Evolutionary conservation across 2,888 invertebrate species (phyloP).

Genomic region (Desoria tigrina): DNA sequence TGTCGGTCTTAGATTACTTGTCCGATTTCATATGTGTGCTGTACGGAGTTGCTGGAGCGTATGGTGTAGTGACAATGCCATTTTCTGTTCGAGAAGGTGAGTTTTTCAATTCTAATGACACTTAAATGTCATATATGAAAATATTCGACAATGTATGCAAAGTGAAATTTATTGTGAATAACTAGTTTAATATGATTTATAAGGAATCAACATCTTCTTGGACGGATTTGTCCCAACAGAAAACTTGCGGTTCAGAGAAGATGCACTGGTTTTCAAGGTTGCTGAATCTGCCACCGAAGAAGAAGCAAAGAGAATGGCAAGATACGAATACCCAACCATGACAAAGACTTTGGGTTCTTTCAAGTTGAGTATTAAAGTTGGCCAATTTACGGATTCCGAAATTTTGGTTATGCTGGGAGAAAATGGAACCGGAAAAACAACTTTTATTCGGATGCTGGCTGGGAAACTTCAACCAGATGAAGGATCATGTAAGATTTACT

Average conservation of each 20-base stretch:
- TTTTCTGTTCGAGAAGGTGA: slow-evolving; percentile 98
- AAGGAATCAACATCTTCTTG: slow-evolving; percentile 95
- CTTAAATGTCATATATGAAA: background rate
- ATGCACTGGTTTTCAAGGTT: slow-evolving; percentile 95
- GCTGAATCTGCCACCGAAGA: slow-evolving; percentile 97
- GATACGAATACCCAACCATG: slow-evolving; percentile 95
- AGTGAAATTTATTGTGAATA: slow-evolving; percentile 6
- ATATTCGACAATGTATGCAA: no score
- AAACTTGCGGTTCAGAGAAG: slow-evolving; percentile 96
- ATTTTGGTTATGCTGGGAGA: slow-evolving; percentile 94
- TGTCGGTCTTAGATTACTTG: slow-evolving; percentile 96
- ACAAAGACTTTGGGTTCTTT: slow-evolving; percentile 75
- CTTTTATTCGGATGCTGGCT: slow-evolving; percentile 97
- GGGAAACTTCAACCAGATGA: slow-evolving; percentile 90
- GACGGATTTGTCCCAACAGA: slow-evolving; percentile 99
- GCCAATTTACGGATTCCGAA: slow-evolving; percentile 98
- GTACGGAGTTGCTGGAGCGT: slow-evolving; percentile 97
- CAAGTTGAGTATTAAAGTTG: slow-evolving; percentile 75
- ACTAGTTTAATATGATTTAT: slow-evolving; percentile 33
- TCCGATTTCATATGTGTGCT: slow-evolving; percentile 98
- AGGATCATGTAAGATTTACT: slow-evolving; percentile 63
- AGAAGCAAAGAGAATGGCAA: slow-evolving; percentile 94
- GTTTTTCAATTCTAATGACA: background rate
- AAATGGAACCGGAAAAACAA: slow-evolving; percentile 99
- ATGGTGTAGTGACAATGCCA: slow-evolving; percentile 99